These are phyloP conservation scores for Oasisia sp. DNA, from an alignment of 2,888 invertebrate genomes.

Conservation along the genomic window DNA sequence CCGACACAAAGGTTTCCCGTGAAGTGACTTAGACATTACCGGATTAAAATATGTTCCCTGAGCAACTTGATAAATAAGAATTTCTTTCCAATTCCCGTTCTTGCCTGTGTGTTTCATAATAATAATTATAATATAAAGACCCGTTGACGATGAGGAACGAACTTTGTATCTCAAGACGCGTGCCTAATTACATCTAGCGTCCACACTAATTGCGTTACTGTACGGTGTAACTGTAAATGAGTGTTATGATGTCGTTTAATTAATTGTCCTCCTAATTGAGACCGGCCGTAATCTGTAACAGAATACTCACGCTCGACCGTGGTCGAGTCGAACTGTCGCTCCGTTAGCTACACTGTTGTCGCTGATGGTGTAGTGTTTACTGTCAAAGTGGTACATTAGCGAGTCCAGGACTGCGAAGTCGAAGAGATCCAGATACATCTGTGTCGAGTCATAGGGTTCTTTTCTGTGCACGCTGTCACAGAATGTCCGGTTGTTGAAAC, in stretches of 20 bases:
- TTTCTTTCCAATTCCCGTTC: background rate
- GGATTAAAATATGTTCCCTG: background rate
- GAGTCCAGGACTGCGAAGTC: slow-evolving; percentile 44
- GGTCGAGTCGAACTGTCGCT: slow-evolving; percentile 43
- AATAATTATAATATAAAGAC: too few species aligned
- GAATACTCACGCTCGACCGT: slow-evolving; percentile 43
- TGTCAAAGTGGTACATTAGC: slow-evolving; percentile 45
- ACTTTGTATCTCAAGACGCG: too few species aligned
- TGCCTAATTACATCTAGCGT: too few species aligned
- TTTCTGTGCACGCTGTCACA: slow-evolving; percentile 37
- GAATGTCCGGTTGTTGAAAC: slow-evolving; percentile 42
- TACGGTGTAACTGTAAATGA: too few species aligned
- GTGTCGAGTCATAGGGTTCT: slow-evolving; percentile 36
- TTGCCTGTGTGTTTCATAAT: background rate
- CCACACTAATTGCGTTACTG: too few species aligned
- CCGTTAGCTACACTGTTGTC: slow-evolving; percentile 40
- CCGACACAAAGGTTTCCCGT: background rate
- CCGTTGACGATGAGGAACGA: too few species aligned
- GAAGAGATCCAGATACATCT: slow-evolving; percentile 42
- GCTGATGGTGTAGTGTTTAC: slow-evolving; percentile 42
- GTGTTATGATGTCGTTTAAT: too few species aligned
- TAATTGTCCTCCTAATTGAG: too few species aligned
- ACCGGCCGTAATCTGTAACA: too few species aligned
- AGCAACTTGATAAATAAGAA: background rate
- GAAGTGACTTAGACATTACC: background rate